Base-by-base conservation (phyloP, 2,888 invertebrate genomes). In the Melanostoma scalare region DNA sequence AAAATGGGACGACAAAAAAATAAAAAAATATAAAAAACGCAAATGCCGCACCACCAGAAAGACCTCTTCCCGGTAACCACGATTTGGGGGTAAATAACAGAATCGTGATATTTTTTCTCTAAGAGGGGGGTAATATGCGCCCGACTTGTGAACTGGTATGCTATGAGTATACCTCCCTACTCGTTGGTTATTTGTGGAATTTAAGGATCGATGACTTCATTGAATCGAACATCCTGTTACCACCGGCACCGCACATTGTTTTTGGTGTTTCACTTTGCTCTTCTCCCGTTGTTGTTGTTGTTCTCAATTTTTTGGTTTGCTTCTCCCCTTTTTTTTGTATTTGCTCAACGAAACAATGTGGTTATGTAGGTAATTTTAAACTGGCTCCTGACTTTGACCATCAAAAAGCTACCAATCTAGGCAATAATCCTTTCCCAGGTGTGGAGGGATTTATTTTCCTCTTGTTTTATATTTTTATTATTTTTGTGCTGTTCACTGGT, bases 191-290 rank as follows among this genome's bases (percentile, higher is more conserved):
- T 79, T 46, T 84, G 65, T 75, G 84, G 63, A 84, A 84, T 84
- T 84, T 69, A 84, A 75, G 84, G 79, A 84, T 84, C 84, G 79
- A 84, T 79, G 84, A 79, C 84, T 84, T 79, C 71, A 84, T 84
- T 84, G 79, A 84, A 71, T 79, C 79, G 75, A 84, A 84, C 84
- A 79, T 84, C 84, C 84, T 84, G 79, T 79, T 75, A 84, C 82
- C 69, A 65, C 53, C 46, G 42, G 36, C 72, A 42, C 53, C 38
- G 55, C 61, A 60, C 67, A 78, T 69, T 74, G 52, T 60, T 65
- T 74, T 67, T 52, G 30, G 53, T 73, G 60, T 80, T 74, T 69
- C 63, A 35, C 42, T 10, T 61, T 58, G 44, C n/a, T 60, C 36
- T 31, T 38, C n/a, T 60, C 31, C 31, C 33, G 60, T 52, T 44